Evolutionary conservation across 2,113 vertebrate species (phyloP), one percentile per base, ranked within the genome.

Genomic region (Dicaeum eximium): DNA sequence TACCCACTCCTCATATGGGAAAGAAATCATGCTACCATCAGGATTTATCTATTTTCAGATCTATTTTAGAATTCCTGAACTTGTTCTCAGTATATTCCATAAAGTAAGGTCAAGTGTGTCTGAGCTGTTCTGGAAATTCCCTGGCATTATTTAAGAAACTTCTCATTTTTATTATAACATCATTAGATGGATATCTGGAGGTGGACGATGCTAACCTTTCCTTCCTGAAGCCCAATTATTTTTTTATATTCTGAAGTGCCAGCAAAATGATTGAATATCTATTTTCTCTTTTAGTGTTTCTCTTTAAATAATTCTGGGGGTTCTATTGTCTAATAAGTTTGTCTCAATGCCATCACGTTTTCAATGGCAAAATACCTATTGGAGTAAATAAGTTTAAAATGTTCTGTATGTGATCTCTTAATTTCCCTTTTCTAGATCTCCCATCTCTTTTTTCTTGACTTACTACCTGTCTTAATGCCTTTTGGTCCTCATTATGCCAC

Each of bases 191-290:
- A 3, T 70, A 38, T 74, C 47, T 53, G 35, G 35, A 58, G 11
- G 38, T 81, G 13, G 23, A 61, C 67, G 38, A 18, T 2, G 1
- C 3, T 54, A 58, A 21, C 8, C 7, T 80, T 90, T 92, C 37
- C 64, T 66, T 21, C 25, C 31, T 2, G 2, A 88, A 73, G 5
- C 22, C 22, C 0, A 2, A 51, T 12, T 35, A 1, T 15, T 48
- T 67, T 90, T 88, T 53, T 15, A 8, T 40, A 81, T 64, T 62
- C 44, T 67, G 42, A 45, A 84, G 47, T 10, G 13, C 6, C 28
- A 66, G 15, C 4, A 54, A 83, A 88, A 77, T 14, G 4, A 40
- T 11, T 65, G 6, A 11, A 77, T 53, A 27, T 11, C 5, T 83
- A 13, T 77, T 23, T 65, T 40, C 11, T 66, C 15, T 61, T 84